Base-by-base conservation (phyloP, 2,113 vertebrate genomes). In the Montifringilla adamsi region DNA sequence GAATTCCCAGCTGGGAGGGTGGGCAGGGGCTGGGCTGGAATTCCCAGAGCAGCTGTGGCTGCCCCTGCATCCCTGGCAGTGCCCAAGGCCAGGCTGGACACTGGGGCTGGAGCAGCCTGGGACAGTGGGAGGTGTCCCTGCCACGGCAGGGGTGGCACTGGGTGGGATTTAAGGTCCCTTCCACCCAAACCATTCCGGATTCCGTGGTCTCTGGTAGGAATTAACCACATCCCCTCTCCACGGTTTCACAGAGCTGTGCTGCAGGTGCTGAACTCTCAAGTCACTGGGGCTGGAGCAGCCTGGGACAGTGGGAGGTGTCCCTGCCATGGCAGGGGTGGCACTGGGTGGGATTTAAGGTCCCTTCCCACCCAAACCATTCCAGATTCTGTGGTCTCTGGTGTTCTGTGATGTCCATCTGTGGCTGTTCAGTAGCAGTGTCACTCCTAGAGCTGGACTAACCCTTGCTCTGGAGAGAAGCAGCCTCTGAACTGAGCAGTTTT, bases 271-370 rank as follows among this genome's bases (percentile, higher is more conserved):
- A n/a, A n/a, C n/a, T n/a, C n/a, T n/a, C n/a, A n/a, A n/a, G n/a
- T n/a, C n/a, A n/a, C n/a, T n/a, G n/a, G n/a, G n/a, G n/a, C n/a
- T n/a, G n/a, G 35, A 37, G 35, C 35, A 37, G 35, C 35, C 23
- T 60, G 75, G 49, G 49, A 5, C 7, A 2, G 35, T 27, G 35
- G 49, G 5, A 58, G 7, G 3, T 43, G 67, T 55, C 35, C 21
- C 66, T 87, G 67, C 37, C 43, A 22, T 23, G 59, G 59, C 5
- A 7, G 16, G 44, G 35, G 7, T 35, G 83, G 24, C 3, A 3
- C 5, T 6, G 53, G 35, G 1, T 41, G 77, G 23, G 16, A 0
- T 53, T 22, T 67, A 0, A 11, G 39, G 13, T 52, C 20, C 20
- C 27, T 58, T n/a, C 60, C 28, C 3, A 0, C 33, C 60, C 47